These are phyloP conservation scores for Poecilus cupreus DNA, from an alignment of 2,888 invertebrate species.

Conservation along the genomic window DNA sequence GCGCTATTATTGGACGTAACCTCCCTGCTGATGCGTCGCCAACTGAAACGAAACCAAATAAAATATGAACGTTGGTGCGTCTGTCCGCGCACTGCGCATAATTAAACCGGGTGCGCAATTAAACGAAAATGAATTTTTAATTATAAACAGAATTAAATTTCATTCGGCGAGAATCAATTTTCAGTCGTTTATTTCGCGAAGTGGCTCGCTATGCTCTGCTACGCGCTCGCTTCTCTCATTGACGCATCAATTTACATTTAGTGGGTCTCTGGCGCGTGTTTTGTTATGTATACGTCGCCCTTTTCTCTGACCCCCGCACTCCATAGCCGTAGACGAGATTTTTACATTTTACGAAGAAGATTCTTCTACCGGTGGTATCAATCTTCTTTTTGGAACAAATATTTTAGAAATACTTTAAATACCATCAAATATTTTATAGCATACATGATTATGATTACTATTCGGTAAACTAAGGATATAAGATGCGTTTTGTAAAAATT, in stretches of 20 bases:
- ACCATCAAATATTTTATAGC: no score
- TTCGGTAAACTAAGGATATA: no score
- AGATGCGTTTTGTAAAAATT: no score
- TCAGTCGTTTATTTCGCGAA: constrained; percentile 5
- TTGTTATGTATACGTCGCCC: not conserved
- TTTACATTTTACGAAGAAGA: no score
- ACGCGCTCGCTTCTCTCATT: no score
- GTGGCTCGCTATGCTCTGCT: not conserved
- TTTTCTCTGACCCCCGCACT: not conserved
- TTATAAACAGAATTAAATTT: constrained; percentile 51
- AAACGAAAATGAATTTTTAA: constrained; percentile 49
- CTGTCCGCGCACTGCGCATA: not conserved
- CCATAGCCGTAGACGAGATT: no score
- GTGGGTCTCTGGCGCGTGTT: not conserved
- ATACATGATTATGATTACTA: no score
- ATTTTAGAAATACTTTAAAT: no score
- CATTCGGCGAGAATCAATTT: constrained; percentile 45
- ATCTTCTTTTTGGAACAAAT: no score
- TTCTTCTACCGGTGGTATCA: no score
- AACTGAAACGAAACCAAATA: constrained; percentile 11
- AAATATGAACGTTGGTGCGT: constrained; percentile 29
- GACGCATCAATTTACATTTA: not conserved
- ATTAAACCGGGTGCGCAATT: constrained; percentile 31
- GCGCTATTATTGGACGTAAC: not conserved
- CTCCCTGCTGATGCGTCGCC: not conserved